Evolutionary conservation across 2,113 vertebrate species (phyloP).

Genomic region (Arothron firmamentum): DNA sequence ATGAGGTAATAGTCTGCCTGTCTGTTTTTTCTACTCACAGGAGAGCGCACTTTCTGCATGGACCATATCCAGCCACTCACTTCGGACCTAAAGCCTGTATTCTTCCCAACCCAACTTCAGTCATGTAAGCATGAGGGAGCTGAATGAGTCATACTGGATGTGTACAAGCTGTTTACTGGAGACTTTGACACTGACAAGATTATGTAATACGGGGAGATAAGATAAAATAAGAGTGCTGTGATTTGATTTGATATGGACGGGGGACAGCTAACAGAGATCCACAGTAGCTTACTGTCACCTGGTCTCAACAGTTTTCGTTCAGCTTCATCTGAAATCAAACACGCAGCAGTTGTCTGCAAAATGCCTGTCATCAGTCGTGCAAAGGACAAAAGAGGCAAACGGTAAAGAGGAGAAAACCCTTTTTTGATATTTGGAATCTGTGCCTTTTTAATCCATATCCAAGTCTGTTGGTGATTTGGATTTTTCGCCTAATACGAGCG

Average conservation of each 20-base stretch:
- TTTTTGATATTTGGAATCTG: constrained; percentile 25
- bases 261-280: constrained; percentile 18
- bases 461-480: background rate
- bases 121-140: constrained; percentile 72
- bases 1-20: constrained; percentile 12
- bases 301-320: constrained; percentile 10
- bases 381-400: constrained; percentile 27
- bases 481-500: too few relatives aligned
- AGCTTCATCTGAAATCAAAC: constrained; percentile 11
- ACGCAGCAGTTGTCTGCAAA: constrained; percentile 6
- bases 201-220: constrained; percentile 55
- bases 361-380: constrained; percentile 43
- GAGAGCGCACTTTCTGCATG: constrained; percentile 79
- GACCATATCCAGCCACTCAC: constrained; percentile 79
- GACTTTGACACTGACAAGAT: constrained; percentile 42
- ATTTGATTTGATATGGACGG: constrained; percentile 47
- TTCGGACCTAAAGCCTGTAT: constrained; percentile 83
- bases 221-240: constrained; percentile 42
- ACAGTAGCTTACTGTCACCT: constrained; percentile 14
- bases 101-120: constrained; percentile 79
- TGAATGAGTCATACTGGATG: constrained; percentile 28
- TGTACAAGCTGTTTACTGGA: constrained; percentile 10
- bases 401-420: constrained; percentile 39
- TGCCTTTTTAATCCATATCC: background rate
- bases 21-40: constrained; percentile 49